Conservation (phyloP, 2,888 invertebrate species). For the Apantesis nais region DNA sequence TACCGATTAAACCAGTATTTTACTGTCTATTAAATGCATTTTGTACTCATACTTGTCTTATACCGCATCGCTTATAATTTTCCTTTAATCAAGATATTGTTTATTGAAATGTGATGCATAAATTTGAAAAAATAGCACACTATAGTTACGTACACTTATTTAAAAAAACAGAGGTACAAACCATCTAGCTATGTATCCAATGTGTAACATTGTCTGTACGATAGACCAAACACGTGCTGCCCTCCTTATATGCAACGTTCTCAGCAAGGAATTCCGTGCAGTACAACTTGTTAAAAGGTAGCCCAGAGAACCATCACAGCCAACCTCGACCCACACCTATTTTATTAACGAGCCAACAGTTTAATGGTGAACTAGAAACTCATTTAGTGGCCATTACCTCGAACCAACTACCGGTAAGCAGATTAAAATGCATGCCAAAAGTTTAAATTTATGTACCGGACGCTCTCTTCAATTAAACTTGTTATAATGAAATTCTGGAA, state of each 20-base stretch:
- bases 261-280: conserved; percentile 16
- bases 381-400: conserved; percentile 73
- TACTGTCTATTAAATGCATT: conserved; percentile 57
- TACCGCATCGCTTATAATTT: conserved; percentile 26
- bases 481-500: conserved; percentile 79
- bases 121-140: too few species aligned
- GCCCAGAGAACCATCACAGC: conserved; percentile 26
- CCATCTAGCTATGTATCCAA: conserved; percentile 10
- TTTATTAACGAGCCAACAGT: conserved; percentile 61
- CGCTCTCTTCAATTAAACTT: conserved; percentile 83
- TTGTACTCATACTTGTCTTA: conserved; percentile 43
- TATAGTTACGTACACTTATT: too few species aligned
- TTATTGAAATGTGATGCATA: conserved; percentile 23
- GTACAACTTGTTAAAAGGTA: conserved; percentile 30
- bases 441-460: conserved; percentile 82
- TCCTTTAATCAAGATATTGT: conserved; percentile 37
- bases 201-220: conserved; percentile 14
- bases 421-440: conserved; percentile 82
- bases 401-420: conserved; percentile 74
- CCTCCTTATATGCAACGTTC: conserved; percentile 10
- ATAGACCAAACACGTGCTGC: conserved; percentile 13
- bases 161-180: neutral
- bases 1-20: conserved; percentile 59
- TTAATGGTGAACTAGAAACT: conserved; percentile 64
- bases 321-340: conserved; percentile 41